Percentiles rank a stretch among this genome's conserved stretches.
Evolutionary conservation across 2,888 invertebrate species (phyloP).

Genomic region (Ashinkailepas kermadecensis): DNA sequence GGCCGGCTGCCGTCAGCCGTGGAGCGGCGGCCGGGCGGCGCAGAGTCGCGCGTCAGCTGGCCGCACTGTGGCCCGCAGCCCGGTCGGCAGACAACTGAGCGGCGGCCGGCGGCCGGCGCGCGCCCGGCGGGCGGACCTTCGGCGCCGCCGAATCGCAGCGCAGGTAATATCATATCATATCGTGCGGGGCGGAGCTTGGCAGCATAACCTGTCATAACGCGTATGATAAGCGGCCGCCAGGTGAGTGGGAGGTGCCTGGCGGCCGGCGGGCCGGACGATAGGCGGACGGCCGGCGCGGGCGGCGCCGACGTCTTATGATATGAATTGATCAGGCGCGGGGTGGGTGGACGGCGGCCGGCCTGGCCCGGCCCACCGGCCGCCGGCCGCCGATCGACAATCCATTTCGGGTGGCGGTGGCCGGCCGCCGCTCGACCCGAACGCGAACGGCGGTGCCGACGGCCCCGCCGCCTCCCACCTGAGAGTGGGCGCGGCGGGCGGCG

Average conservation of each 20-base stretch:
- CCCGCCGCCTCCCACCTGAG: not conserved
- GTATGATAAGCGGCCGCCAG: slow-evolving; percentile 15
- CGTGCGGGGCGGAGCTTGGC: slow-evolving; percentile 6
- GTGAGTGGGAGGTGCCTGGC: slow-evolving; percentile 15
- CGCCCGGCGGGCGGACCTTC: not conserved
- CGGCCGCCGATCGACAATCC: not conserved
- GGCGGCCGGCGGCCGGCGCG: not conserved
- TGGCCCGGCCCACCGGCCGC: not conserved
- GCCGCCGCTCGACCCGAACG: not conserved
- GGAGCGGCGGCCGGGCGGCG: not conserved
- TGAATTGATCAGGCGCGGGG: slow-evolving; percentile 7
- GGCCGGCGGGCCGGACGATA: not conserved
- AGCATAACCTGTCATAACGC: slow-evolving; percentile 14
- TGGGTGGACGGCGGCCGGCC: not conserved
- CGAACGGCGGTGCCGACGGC: too few species aligned
- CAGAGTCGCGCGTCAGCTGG: not conserved
- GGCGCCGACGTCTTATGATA: not conserved
- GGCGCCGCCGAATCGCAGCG: slow-evolving; percentile 13
- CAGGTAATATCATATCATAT: slow-evolving; percentile 22
- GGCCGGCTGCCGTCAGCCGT: not conserved
- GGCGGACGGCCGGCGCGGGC: not conserved
- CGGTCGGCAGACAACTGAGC: not conserved
- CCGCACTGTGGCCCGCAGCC: not conserved
- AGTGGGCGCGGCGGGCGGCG: not conserved
- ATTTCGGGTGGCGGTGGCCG: not conserved